A percentile compares a stretch with the other conserved stretches of the same genome.
Conservation (phyloP, 2,113 vertebrate genomes). For the Eolophus roseicapilla region DNA sequence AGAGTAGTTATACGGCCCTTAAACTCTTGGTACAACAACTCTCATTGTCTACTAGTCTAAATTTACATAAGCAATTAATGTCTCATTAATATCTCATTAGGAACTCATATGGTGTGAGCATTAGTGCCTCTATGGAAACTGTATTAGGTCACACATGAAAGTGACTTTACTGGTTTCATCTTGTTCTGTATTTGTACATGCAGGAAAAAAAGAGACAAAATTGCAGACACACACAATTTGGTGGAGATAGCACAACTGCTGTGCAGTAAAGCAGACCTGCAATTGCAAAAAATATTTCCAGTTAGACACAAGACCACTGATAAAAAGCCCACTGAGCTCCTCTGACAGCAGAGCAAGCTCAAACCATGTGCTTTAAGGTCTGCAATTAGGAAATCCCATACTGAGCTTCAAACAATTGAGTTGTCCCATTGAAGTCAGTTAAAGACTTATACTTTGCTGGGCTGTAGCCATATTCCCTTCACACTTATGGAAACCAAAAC, state of each 20-base stretch:
- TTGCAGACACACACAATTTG: fast-evolving
- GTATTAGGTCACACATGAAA: conserved; percentile 14
- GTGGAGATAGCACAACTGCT: fast-evolving
- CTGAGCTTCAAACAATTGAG: background rate
- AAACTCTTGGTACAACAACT: conserved; percentile 51
- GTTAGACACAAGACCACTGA: background rate
- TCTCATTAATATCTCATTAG: conserved; percentile 72
- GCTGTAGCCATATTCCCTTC: background rate
- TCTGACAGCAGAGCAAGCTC: background rate
- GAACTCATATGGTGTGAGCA: conserved; percentile 17
- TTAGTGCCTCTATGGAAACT: background rate
- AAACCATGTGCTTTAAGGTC: background rate
- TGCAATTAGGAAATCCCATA: background rate
- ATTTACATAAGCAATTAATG: conserved; percentile 73
- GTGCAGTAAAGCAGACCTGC: background rate
- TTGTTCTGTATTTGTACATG: background rate
- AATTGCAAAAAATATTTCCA: background rate
- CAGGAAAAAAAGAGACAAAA: background rate
- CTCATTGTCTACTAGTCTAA: conserved; percentile 48
- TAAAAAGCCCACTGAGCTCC: background rate
- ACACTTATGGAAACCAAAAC: background rate
- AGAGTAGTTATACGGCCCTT: conserved; percentile 47
- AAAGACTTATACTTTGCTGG: background rate
- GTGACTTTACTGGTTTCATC: background rate
- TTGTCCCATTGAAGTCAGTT: background rate